Conservation (phyloP, 2,797 vertebrate species). For the Sebastes trivittatus region DNA sequence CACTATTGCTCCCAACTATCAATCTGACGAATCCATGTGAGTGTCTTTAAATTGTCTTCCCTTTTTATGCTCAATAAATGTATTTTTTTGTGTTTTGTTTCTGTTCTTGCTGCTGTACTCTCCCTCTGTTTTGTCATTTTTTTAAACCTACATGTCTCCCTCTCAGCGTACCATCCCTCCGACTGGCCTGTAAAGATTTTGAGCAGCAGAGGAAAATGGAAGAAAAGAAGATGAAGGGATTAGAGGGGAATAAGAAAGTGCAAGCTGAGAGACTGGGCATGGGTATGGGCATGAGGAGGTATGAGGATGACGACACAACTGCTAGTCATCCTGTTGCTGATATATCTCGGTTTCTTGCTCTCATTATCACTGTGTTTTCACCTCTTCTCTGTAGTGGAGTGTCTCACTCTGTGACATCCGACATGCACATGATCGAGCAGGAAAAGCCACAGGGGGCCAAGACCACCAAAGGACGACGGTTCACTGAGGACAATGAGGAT, state of each 20-base stretch:
- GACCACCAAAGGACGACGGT: slow-evolving; percentile 77
- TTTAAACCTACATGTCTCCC: neutral
- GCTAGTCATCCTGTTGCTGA: neutral
- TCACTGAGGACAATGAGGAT: slow-evolving; percentile 78
- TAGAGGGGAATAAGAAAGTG: slow-evolving; percentile 86
- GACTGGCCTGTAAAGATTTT: slow-evolving; percentile 90
- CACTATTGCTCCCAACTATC: neutral
- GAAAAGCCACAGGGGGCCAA: slow-evolving; percentile 84
- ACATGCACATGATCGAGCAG: slow-evolving; percentile 96
- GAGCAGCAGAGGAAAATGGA: slow-evolving; percentile 88
- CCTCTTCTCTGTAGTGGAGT: slow-evolving; percentile 82
- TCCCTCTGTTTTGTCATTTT: neutral
- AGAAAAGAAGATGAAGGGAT: slow-evolving; percentile 82
- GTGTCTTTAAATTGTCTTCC: slow-evolving; percentile 41
- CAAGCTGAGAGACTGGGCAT: slow-evolving; percentile 95
- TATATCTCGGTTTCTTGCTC: neutral
- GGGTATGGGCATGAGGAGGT: slow-evolving; percentile 91
- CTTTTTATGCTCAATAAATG: neutral
- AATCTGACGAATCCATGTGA: slow-evolving; percentile 86
- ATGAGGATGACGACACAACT: neutral
- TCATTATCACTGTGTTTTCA: neutral
- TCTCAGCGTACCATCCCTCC: slow-evolving; percentile 82
- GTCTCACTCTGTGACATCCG: slow-evolving; percentile 92
- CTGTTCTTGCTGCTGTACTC: neutral
- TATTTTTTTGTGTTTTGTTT: neutral